Conservation (phyloP, 2,888 invertebrate species). For the Cerastis leucographa region DNA sequence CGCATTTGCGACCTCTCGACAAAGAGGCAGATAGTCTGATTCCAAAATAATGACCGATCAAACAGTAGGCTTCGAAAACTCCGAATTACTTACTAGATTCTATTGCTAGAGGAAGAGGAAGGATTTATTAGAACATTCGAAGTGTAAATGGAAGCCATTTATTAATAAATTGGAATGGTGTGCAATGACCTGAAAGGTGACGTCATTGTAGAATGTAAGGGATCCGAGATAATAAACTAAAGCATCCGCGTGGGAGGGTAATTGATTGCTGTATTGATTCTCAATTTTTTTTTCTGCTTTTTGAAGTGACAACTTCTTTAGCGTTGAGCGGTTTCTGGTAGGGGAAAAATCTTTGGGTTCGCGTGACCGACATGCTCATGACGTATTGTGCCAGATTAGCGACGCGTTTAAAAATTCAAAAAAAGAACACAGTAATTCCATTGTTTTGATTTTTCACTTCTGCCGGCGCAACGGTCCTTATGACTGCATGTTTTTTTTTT, state of each 20-base stretch:
- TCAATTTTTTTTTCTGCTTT: background rate
- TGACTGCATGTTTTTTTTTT: too few relatives aligned
- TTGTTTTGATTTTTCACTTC: too few relatives aligned
- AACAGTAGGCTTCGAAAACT: background rate
- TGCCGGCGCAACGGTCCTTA: too few relatives aligned
- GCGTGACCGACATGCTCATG: too few relatives aligned
- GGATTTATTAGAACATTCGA: background rate
- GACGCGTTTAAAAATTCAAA: too few relatives aligned
- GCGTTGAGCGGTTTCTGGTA: too few relatives aligned
- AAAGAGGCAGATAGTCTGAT: background rate
- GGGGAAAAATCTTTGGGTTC: too few relatives aligned
- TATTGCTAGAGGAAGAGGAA: too few relatives aligned
- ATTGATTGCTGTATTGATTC: constrained; percentile 14
- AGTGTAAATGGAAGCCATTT: background rate
- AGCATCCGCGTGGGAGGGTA: constrained; percentile 12
- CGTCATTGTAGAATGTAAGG: constrained; percentile 17
- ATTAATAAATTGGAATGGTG: constrained; percentile 36
- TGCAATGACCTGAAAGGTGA: constrained; percentile 42
- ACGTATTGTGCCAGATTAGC: too few relatives aligned
- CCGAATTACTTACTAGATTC: background rate
- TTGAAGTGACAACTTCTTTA: too few relatives aligned
- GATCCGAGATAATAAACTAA: constrained; percentile 31
- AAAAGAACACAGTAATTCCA: too few relatives aligned
- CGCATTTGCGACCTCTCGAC: background rate
- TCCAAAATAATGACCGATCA: background rate